phyloP scores from a whole-genome alignment of 2,888 invertebrate species.

The Melanchra persicariae region DNA sequence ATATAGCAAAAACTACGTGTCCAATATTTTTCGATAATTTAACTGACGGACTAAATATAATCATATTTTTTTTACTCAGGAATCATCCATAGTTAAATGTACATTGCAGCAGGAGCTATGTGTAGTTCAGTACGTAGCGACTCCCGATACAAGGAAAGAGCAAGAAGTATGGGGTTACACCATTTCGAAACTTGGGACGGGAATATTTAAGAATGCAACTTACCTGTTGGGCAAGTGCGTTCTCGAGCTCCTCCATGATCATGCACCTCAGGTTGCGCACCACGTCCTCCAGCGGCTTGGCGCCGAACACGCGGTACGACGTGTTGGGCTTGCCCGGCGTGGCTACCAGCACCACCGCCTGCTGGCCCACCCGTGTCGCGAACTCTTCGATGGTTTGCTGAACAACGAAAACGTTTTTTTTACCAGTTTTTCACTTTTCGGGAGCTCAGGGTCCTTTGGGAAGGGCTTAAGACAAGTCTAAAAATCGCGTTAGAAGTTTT shows the following conservation, averaged over 20 bases:
- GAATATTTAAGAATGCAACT: slow-evolving; percentile 48
- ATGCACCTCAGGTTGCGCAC: slow-evolving; percentile 97
- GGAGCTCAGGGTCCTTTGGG: not conserved
- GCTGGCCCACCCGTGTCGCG: slow-evolving; percentile 98
- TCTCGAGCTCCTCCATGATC: slow-evolving; percentile 98
- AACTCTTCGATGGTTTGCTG: slow-evolving; percentile 99
- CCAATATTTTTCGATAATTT: too few relatives aligned
- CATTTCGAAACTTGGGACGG: too few relatives aligned
- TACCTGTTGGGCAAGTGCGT: slow-evolving; percentile 97
- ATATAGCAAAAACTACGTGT: too few relatives aligned
- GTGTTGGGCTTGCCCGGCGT: slow-evolving; percentile 99
- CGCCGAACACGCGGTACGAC: slow-evolving; percentile 98
- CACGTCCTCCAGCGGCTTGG: slow-evolving; percentile 98
- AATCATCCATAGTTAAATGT: too few relatives aligned
- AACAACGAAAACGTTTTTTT: not conserved
- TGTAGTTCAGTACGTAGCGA: too few relatives aligned
- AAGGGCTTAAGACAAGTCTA: too few relatives aligned
- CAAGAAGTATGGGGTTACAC: too few relatives aligned
- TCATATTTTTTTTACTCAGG: too few relatives aligned
- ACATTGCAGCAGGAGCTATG: too few relatives aligned
- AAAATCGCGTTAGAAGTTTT: not conserved
- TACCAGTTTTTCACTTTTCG: not conserved
- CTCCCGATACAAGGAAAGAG: too few relatives aligned
- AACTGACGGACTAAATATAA: too few relatives aligned
- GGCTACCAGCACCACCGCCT: slow-evolving; percentile 98